Evolutionary conservation across 2,797 vertebrate genomes (phyloP), one percentile per base, ranked within the genome.

Genomic region (Cichlasoma orientale): DNA sequence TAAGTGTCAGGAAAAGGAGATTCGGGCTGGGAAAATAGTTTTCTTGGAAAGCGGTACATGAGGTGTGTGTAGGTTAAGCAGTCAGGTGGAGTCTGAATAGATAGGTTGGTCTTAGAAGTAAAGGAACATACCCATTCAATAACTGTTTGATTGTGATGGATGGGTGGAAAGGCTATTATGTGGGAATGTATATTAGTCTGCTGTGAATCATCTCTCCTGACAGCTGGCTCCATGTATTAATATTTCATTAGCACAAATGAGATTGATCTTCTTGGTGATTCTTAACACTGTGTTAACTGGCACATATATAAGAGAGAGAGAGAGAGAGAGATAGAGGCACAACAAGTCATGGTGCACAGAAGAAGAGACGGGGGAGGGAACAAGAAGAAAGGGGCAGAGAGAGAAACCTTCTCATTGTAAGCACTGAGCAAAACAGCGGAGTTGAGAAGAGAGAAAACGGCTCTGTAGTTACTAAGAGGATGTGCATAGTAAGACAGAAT

Each of bases 201-300:
- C 79, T 83, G 81, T 78, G 80, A 87, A 79, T 82, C 63, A 21
- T 86, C 88, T 86, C 83, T 80, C 82, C 66, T 75, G 90, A 89
- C 74, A 82, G 86, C 82, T 82, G 68, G 85, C 80, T 84, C 77
- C 10, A 19, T 57, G 79, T 81, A 89, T 95, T 90, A 92, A 92
- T 94, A 94, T 93, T 95, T 94, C 52, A 94, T 91, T 84, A 90
- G 90, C 87, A 86, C 88, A 91, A 92, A 94, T 92, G 88, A 93
- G 89, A 91, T 86, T 93, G 92, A 93, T 94, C 90, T 92, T 88
- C 84, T 80, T 79, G 68, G 85, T 86, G 89, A 85, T 82, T 90
- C 79, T 83, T 82, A 85, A 85, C 88, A 87, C 78, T 79, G 68
- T 72, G 54, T 58, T 55, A 72, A 68, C 63, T 50, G 41, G 18